These are phyloP conservation scores for Maniola jurtina DNA, from an alignment of 1,140 invertebrate species.

Conservation along the genomic window DNA sequence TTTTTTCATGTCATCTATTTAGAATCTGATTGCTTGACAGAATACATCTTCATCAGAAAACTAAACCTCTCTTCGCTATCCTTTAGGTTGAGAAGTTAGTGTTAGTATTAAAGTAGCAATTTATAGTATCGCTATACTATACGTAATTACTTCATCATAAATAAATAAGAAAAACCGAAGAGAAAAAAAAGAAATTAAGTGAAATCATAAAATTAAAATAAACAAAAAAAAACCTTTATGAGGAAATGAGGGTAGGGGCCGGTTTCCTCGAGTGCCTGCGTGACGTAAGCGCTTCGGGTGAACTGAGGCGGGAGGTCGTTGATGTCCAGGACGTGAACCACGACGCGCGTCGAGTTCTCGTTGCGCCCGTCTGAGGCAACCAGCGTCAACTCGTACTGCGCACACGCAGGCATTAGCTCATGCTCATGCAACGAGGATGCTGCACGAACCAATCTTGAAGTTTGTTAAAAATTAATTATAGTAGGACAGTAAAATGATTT, in stretches of 20 bases:
- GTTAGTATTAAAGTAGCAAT: neutral
- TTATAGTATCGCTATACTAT: no score
- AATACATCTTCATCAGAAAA: no score
- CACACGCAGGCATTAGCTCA: conserved; percentile 67
- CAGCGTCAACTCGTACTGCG: conserved; percentile 90
- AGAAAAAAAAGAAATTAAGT: neutral
- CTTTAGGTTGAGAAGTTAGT: neutral
- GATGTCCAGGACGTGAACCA: conserved; percentile 87
- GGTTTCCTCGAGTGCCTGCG: conserved; percentile 72
- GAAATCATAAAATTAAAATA: conserved; percentile 37
- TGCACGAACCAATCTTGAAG: conserved; percentile 14
- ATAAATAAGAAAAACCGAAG: neutral
- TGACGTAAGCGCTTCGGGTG: conserved; percentile 83
- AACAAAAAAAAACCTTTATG: conserved; percentile 72
- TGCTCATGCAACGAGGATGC: conserved; percentile 56
- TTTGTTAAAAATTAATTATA: neutral
- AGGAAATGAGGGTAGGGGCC: conserved; percentile 72
- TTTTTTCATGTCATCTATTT: no score
- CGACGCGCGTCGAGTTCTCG: conserved; percentile 89
- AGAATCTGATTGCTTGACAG: no score
- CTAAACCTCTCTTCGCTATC: no score
- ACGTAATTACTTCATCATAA: neutral
- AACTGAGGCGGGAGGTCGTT: conserved; percentile 91
- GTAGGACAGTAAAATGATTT: neutral
- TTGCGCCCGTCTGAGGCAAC: conserved; percentile 92